Percentiles rank a stretch among this genome's conserved stretches.
These are phyloP conservation scores for Molanna angustata DNA, from an alignment of 2,888 invertebrate species.

Conservation along the genomic window DNA sequence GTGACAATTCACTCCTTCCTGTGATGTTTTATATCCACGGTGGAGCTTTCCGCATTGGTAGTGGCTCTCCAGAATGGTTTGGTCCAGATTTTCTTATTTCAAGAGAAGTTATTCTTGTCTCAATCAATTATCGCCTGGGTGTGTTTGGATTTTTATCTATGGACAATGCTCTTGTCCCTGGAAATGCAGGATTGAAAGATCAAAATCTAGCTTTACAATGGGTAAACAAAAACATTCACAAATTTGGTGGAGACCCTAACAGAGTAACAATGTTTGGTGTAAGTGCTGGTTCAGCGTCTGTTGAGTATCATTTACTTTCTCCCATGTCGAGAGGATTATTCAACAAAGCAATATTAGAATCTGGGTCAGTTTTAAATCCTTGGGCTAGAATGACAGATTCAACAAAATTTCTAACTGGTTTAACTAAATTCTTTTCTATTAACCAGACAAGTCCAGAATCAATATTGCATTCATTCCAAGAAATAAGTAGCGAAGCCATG, in stretches of 20 bases:
- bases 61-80: conserved; percentile 27
- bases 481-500: too few species aligned
- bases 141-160: conserved; percentile 34
- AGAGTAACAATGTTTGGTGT: conserved; percentile 26
- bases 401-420: too few species aligned
- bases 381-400: conserved; percentile 38
- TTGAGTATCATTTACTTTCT: conserved; percentile 23
- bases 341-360: conserved; percentile 21
- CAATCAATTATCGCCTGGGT: conserved; percentile 37
- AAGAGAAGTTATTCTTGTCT: conserved; percentile 34
- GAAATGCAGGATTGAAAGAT: conserved; percentile 24
- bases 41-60: conserved; percentile 35
- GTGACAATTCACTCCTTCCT: conserved; percentile 2
- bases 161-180: conserved; percentile 14
- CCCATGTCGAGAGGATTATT: conserved; percentile 21
- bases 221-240: conserved; percentile 20
- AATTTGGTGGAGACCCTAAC: conserved; percentile 19
- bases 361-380: conserved; percentile 19
- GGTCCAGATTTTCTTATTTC: conserved; percentile 35
- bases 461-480: too few species aligned
- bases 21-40: conserved; percentile 35
- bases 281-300: conserved; percentile 24
- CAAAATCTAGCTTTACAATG: conserved; percentile 24
- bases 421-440: too few species aligned
- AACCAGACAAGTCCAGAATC: too few species aligned